Conservation (phyloP, 1,140 invertebrate species). For the Akabosia matsudoensis region DNA sequence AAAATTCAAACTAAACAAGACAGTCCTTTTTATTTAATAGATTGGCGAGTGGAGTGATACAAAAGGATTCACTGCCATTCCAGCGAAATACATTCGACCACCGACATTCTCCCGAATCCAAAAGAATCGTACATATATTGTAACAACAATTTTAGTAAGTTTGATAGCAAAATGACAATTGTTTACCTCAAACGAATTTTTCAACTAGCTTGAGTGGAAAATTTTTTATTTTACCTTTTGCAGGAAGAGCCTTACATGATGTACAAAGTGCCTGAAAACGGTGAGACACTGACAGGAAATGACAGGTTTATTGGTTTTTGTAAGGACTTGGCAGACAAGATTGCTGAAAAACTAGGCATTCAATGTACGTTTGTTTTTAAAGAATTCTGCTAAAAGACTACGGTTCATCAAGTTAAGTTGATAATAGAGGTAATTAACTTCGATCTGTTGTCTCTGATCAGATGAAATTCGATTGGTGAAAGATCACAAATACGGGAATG, state of each 20-base stretch:
- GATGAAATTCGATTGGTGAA: slow-evolving; percentile 76
- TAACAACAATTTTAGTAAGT: slow-evolving; percentile 86
- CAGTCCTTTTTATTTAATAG: too few species aligned
- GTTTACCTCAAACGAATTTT: too few species aligned
- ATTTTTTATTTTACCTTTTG: background rate
- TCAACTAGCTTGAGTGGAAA: background rate
- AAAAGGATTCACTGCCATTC: too few species aligned
- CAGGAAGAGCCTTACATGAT: slow-evolving; percentile 84
- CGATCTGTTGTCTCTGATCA: too few species aligned
- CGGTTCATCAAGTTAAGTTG: too few species aligned
- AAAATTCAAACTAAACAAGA: too few species aligned
- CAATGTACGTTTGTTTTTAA: slow-evolving; percentile 69
- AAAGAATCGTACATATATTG: slow-evolving; percentile 83
- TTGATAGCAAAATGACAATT: too few species aligned
- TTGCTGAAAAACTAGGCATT: slow-evolving; percentile 75
- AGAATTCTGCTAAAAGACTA: too few species aligned
- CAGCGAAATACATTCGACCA: slow-evolving; percentile 73
- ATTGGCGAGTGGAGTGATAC: slow-evolving; percentile 90
- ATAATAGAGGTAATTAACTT: too few species aligned
- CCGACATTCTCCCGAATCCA: slow-evolving; percentile 64
- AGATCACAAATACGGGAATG: slow-evolving; percentile 78
- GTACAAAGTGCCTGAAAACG: slow-evolving; percentile 63
- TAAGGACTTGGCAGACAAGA: too few species aligned
- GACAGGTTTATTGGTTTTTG: slow-evolving; percentile 83
- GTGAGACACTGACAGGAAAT: slow-evolving; percentile 70